Evolutionary conservation across 2,888 invertebrate genomes (phyloP), one percentile per base, ranked within the genome.

Genomic region (Synanthedon vespiformis): DNA sequence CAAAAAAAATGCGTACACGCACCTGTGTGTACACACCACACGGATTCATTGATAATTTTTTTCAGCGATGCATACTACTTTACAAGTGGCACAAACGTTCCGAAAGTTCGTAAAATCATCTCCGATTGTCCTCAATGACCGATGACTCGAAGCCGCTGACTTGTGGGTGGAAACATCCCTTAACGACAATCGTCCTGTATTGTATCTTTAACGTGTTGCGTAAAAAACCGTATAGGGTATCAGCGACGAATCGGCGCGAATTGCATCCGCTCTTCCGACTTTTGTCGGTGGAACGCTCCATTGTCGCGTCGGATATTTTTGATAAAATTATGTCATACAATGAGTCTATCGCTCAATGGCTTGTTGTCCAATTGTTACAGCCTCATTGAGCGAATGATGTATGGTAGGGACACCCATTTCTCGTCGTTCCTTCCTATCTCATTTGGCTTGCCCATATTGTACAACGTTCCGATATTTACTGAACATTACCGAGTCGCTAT

Each of bases 91-190:
- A 78, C 73, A 77, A 81, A 78, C 71, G 77, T 76, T 77, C 77
- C 77, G 74, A 77, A 63, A 69, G 71, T 72, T 71, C 72, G 70
- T 72, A 62, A 64, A 77, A 74, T 81, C 75, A 79, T 81, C 79
- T 86, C 85, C 84, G 83, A 85, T 79, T 80, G 83, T 80, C 68
- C 64, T 51, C 76, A 76, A 83, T 85, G 84, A 85, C 63, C 77
- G 85, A 85, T 85, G 84, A 80, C 72, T 62, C 65, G 62, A 64
- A 66, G 61, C 67, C 64, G 68, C 67, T 70, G 78, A 77, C 74
- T 80, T 85, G 87, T 88, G 87, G 87, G 88, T 86, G 88, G 87
- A 87, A 85, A 88, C 88, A 87, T 88, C 87, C 86, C 81, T 73
- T 75, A 34, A 61, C 72, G 71, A 81, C 80, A 72, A 50, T 50